Evolutionary conservation across 2,888 invertebrate species (phyloP).

Genomic region (Drosophila austrosaltans): DNA sequence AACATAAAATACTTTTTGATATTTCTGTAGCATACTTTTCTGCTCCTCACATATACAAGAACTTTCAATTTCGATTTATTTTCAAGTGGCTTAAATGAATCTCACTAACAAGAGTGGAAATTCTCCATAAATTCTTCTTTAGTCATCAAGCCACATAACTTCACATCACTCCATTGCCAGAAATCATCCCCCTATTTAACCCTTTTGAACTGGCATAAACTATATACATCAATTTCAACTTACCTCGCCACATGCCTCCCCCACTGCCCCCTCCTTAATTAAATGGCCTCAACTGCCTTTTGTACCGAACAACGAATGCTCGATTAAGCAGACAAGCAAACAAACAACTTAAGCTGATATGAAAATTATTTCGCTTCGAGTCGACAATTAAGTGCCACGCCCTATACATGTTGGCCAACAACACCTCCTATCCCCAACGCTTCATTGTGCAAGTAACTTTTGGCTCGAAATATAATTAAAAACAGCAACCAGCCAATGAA

Average conservation of each 20-base stretch:
- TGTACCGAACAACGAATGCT: slow-evolving; percentile 26
- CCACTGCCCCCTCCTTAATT: slow-evolving; percentile 47
- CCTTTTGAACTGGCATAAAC: slow-evolving; percentile 3
- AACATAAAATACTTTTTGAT: background rate
- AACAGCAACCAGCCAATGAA: slow-evolving; percentile 44
- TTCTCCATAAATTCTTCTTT: background rate
- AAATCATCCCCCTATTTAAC: background rate
- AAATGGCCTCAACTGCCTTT: slow-evolving; percentile 32
- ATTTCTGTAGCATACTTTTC: background rate
- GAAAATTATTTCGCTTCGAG: slow-evolving; percentile 52
- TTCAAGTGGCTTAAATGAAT: background rate
- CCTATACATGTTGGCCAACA: slow-evolving; percentile 35
- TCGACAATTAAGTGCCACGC: slow-evolving; percentile 65
- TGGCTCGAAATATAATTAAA: slow-evolving; percentile 61
- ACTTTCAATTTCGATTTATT: background rate
- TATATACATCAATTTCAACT: slow-evolving; percentile 28
- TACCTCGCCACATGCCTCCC: slow-evolving; percentile 23
- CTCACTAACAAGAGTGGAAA: background rate
- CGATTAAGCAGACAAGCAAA: slow-evolving; percentile 55
- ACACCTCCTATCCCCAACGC: slow-evolving; percentile 11
- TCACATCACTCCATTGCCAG: background rate
- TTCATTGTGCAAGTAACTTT: slow-evolving; percentile 24
- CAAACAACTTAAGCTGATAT: slow-evolving; percentile 54
- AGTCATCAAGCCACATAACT: background rate
- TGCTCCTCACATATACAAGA: background rate